These are phyloP conservation scores for Lasioglossum villosulum DNA, from an alignment of 2,888 invertebrate species.

Conservation along the genomic window DNA sequence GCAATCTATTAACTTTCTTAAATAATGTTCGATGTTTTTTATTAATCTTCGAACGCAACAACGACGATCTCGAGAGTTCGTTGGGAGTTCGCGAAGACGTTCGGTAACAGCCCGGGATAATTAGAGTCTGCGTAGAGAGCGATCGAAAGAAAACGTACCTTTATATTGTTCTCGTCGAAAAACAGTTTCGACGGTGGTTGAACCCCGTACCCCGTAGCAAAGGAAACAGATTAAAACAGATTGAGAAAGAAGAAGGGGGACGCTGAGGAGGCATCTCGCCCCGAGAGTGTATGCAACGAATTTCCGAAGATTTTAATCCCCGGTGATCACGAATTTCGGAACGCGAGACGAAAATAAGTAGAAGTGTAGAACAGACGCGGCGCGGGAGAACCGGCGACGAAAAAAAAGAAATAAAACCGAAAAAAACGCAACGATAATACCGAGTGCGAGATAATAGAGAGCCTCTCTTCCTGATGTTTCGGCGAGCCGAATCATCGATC, in stretches of 20 bases:
- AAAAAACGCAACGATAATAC: neutral
- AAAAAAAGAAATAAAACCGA: neutral
- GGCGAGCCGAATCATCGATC: slow-evolving; percentile 9
- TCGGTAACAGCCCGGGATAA: slow-evolving; percentile 3
- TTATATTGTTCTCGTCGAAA: slow-evolving; percentile 49
- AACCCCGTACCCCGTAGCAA: slow-evolving; percentile 36
- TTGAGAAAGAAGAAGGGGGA: slow-evolving; percentile 13
- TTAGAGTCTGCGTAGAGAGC: slow-evolving; percentile 54
- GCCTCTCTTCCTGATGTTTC: neutral
- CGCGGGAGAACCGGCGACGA: neutral
- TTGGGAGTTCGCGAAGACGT: neutral
- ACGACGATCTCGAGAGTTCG: neutral
- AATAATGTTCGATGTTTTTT: no score
- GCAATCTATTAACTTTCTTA: no score
- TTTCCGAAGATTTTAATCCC: slow-evolving; percentile 43
- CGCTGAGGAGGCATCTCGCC: slow-evolving; percentile 16
- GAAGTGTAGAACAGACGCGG: neutral
- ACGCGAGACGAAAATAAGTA: neutral
- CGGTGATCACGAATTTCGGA: neutral
- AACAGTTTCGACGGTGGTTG: slow-evolving; percentile 34
- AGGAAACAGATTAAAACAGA: slow-evolving; percentile 5
- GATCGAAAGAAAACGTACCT: neutral
- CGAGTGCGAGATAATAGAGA: neutral
- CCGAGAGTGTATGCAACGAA: slow-evolving; percentile 56
- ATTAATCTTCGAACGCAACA: no score